Evolutionary conservation across 2,113 vertebrate genomes (phyloP).

Genomic region (Progne subis): DNA sequence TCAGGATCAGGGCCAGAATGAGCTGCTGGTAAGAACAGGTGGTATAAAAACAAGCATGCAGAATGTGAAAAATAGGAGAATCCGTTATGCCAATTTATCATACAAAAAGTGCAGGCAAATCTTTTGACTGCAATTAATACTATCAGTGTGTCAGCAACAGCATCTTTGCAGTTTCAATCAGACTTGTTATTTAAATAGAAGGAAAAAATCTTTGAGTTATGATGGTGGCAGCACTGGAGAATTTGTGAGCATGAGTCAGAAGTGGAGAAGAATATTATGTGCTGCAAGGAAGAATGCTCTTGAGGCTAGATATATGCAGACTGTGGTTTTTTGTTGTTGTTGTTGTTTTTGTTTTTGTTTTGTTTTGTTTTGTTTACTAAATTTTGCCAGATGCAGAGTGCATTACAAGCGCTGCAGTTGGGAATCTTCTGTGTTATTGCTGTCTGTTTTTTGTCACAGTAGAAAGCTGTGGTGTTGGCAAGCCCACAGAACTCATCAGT

Average conservation of each 20-base stretch:
- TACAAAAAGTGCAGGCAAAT: neutral
- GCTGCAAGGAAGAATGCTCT: neutral
- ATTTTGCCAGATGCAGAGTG: neutral
- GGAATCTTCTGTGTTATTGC: neutral
- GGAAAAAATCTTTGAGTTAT: neutral
- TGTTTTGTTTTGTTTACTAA: neutral
- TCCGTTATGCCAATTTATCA: neutral
- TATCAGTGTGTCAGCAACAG: neutral
- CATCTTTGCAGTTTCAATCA: neutral
- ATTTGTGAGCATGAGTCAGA: neutral
- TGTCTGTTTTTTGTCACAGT: neutral
- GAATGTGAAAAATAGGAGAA: neutral
- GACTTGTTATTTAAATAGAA: neutral
- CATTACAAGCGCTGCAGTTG: neutral
- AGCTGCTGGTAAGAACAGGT: constrained; percentile 5
- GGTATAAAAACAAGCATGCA: neutral
- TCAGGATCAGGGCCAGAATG: neutral
- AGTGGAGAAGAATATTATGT: neutral
- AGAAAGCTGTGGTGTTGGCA: neutral
- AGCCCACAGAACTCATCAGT: neutral
- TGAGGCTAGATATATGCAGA: neutral
- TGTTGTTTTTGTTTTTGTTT: neutral
- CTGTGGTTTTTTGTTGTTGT: neutral
- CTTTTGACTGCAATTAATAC: constrained; percentile 11
- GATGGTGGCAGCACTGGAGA: neutral